Base-by-base conservation (phyloP, 2,888 invertebrate genomes). In the Limnephilus marmoratus region DNA sequence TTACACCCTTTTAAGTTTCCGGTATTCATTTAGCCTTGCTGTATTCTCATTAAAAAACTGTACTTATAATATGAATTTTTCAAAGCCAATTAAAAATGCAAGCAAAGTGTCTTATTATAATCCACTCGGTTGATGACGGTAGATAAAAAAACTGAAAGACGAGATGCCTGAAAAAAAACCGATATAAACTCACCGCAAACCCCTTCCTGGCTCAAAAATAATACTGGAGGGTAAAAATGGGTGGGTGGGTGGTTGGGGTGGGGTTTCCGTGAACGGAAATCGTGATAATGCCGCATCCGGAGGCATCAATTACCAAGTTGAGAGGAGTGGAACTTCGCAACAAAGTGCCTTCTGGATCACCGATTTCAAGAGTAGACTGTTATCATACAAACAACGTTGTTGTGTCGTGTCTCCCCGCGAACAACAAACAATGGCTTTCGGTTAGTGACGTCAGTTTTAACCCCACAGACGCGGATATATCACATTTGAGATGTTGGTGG, bases 211-310 rank as follows among this genome's bases (percentile, higher is more conserved):
- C 68, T 68, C 24, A 24, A 68, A 68, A 68, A 68, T 68, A 68
- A 68, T 68, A 68, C 68, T 24, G n/a, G 68, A 9, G 68, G 68
- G 68, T 68, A 11, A 45, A 31, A 18, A 31, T 18, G 29, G 29
- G 4, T 12, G 81, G 13, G 24, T 3, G n/a, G 13, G 4, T n/a
- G 13, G 81, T 0, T 13, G 31, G 85, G 85, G 86, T 31, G 3
- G 31, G 49, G 49, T 81, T 80, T 89, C 80, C 80, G 81, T 81
- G 86, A 81, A 34, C 37, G 88, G 88, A 31, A 89, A 81, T 80
- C 81, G 81, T 81, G 45, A 86, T 86, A 86, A 45, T 86, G 68
- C 88, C 88, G 29, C 41, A n/a, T 80, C 80, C 88, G 80, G 88
- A 89, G 31, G 31, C 68, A 80, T 89, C 88, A 89, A 81, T 80